Evolutionary conservation across 2,113 vertebrate genomes (phyloP).

Genomic region (Microtus richardsoni): DNA sequence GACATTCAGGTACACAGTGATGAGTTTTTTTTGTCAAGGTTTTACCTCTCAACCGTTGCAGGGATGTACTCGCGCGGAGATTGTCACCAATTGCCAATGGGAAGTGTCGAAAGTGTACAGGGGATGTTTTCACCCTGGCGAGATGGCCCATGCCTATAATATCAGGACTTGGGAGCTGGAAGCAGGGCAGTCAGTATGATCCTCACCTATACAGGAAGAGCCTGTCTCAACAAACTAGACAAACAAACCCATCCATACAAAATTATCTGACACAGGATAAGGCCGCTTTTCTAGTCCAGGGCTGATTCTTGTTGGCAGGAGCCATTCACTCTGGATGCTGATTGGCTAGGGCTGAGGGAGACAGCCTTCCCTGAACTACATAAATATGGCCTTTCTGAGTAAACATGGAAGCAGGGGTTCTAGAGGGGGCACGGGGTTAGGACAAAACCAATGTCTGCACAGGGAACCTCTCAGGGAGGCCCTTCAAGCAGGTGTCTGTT

Average conservation of each 20-base stretch:
- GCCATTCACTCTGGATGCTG: background rate
- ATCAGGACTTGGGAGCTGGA: background rate
- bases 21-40: background rate
- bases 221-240: background rate
- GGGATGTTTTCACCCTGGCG: background rate
- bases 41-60: background rate
- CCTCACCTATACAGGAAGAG: background rate
- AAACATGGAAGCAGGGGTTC: background rate
- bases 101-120: background rate
- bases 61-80: background rate
- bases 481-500: background rate
- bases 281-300: background rate
- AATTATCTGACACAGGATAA: rapidly evolving
- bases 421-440: background rate
- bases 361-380: background rate
- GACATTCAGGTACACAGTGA: background rate
- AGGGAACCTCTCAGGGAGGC: rapidly evolving
- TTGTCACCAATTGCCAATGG: background rate
- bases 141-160: no score
- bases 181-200: background rate
- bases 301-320: background rate
- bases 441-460: rapidly evolving
- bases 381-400: background rate
- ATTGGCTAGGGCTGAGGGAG: background rate
- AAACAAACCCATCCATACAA: background rate